Base-by-base conservation (phyloP, 1,140 invertebrate genomes). In the Orussus abietinus region DNA sequence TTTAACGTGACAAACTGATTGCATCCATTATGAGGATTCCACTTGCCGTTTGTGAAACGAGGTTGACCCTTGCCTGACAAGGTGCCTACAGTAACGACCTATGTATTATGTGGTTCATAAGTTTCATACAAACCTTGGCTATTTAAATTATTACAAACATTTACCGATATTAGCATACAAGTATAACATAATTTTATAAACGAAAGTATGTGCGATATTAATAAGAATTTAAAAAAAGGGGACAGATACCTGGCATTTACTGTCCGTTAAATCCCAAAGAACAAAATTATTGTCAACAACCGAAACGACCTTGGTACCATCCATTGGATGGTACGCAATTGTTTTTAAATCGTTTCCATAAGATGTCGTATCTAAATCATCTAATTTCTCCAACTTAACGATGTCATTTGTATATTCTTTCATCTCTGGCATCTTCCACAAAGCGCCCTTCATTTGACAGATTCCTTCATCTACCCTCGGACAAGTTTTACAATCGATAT, bases 1-100 rank as follows among this genome's bases (percentile, higher is more conserved):
- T 90, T 84, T 9, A 92, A 75, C 1, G 88, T 83, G 11, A 85
- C 83, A 64, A 96, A 86, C 62, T 92, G 85, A 55, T 84, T 83
- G 31, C 85, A 86, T 53, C 86, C 88, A 63, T 94, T 89, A 62
- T 95, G 92, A 15, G 92, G 92, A 72, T 92, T 93, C 93, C 93
- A 98, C 67, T 91, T 88, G 1, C 90, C 91, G 47, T 79, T 84
- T 4, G 82, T 87, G 48, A 92, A 83, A 57, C 85, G 85, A 25
- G 82, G 81, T 49, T 83, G 81, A 46, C 80, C 79, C 72, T 90
- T 88, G 45, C 75, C 79, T 47, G 80, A 78, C 37, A 82, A 73
- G 36, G 50, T 74, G 32, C 64, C 68, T 9, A 57, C 66, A 13
- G 59, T 68, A 6, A 69, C 53, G 22, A 68, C 61, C 64, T 79